Evolutionary conservation across 1,140 invertebrate species (phyloP), one percentile per base, ranked within the genome.

Genomic region (Bathynomus jamesi): DNA sequence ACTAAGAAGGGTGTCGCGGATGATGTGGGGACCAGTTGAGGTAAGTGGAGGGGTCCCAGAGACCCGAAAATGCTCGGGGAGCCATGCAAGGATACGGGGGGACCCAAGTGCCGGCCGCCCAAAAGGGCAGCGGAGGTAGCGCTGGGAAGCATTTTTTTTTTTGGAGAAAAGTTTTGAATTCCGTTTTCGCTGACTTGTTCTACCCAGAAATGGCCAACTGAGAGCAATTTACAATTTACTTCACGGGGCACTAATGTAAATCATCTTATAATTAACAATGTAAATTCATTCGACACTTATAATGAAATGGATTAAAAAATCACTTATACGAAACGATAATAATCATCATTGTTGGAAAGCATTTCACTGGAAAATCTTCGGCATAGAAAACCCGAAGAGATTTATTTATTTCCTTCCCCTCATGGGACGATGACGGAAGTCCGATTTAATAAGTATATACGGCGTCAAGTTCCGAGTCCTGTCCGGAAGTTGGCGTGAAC

Each of bases 1-100:
- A 69, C 67, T 27, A 69, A 53, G 46, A 61, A 69, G 10, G 67
- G 61, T 21, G 53, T 46, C 0, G 67, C 61, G n/a, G 67, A 61
- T 46, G 61, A 46, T 46, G 5, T 61, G 31, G 46, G 46, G 2
- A 61, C 46, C 4, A 69, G 27, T 61, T 46, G 67, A 8, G 67
- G 67, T 4, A 69, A 53, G 46, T 69, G 67, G 24, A 69, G 24
- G 24, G 67, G 67, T 5, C 24, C 46, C 46, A 69, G 46, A n/a
- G 32, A 17, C 46, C 67, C 67, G 25, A 69, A 29, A n/a, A 69
- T 8, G 17, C 32, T 40, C 7, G 32, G 17, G 17, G 32, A 40
- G 7, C 32, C 32, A 40, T 40, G 32, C 17, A 40, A 40, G 17
- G 32, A 8, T 40, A 40, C 32, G 7, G 32, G 32, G 32, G 32